Evolutionary conservation across 30 jellyfish, hydroid and myxozoan genomes (phyloP), one percentile per base, ranked within the genome.

Genomic region (Hydra vulgaris): DNA sequence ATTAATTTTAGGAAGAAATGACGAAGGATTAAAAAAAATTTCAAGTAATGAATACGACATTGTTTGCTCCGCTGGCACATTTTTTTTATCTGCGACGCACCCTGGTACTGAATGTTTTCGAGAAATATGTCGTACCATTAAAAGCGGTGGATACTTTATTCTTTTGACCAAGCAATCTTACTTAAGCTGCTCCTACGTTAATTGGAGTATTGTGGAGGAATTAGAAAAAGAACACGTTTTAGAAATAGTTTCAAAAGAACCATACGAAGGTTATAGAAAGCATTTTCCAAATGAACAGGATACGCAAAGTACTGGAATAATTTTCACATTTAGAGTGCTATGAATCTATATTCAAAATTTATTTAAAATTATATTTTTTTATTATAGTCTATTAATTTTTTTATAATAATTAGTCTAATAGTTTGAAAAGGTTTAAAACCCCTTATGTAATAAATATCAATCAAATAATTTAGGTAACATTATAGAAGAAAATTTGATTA

Each of bases 21-120:
- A 19, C 22, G 87, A 80, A 22, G 81, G 87, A 3, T 27, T 66
- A 26, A 67, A 80, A 70, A 25, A 70, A 18, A 66, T 80, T 0
- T 0, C 69, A 23, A 8, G 73, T 21, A 0, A 27, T 27, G 21
- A 74, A 15, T 80, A 80, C 7, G 87, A 80, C 54, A 68, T 70
- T 15, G 81, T 80, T 16, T 23, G 71, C 23, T 80, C 87, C 1
- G 83, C 87, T 25, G 87, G 87, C 16, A 66, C 71, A 21, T 80
- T 80, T 66, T 80, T 80, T 70, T 26, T 80, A 69, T 66, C 87
- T 23, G 8, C 71, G 27, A 19, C 87, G 1, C 87, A 80, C 55
- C 87, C 87, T 55, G 87, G 87, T 8, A 21, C 69, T 15, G 87
- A 80, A 17, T 66, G 81, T 27, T 27, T 80, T 25, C 25, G 53